Percentiles rank a stretch among this genome's conserved stretches.
Evolutionary conservation across 1,140 invertebrate species (phyloP).

Genomic region (Drosophila nebulosa): DNA sequence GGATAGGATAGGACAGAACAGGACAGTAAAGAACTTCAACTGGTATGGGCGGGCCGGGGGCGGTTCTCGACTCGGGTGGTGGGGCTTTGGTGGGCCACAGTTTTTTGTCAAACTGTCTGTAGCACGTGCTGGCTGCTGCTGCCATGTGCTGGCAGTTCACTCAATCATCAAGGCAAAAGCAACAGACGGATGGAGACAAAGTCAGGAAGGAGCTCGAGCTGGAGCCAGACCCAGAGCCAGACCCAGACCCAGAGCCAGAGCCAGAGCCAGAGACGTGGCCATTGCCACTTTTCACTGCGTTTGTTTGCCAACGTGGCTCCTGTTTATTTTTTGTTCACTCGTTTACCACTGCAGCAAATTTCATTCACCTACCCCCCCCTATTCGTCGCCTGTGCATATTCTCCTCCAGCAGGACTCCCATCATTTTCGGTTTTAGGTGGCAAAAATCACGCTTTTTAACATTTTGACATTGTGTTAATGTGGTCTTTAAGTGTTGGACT

Average conservation of each 20-base stretch:
- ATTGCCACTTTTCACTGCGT: constrained; percentile 42
- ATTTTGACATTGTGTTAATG: constrained; percentile 78
- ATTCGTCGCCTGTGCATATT: neutral
- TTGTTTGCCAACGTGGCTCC: constrained; percentile 40
- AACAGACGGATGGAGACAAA: constrained; percentile 1
- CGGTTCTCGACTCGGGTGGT: neutral
- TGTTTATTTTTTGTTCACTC: constrained; percentile 36
- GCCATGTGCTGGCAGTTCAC: constrained; percentile 74
- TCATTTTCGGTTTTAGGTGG: constrained; percentile 20
- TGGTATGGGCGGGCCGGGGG: neutral
- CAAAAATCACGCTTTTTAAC: constrained; percentile 73
- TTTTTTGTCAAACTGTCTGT: constrained; percentile 79
- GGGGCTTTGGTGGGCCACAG: constrained; percentile 46
- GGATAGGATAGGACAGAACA: neutral
- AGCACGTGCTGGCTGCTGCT: constrained; percentile 64
- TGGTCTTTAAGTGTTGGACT: constrained; percentile 51
- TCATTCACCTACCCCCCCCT: neutral
- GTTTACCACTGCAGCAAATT: constrained; percentile 27
- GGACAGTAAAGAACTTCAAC: neutral
- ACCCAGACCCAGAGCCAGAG: neutral
- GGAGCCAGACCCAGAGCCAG: neutral
- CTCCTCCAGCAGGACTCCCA: neutral
- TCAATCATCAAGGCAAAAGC: constrained; percentile 70
- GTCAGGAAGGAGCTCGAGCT: too few species aligned
- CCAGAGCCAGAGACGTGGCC: neutral